Percentiles rank a stretch among this genome's conserved stretches.
Conservation (phyloP, 92 coral and sea anemone genomes). For the Parazoanthus atlanticus region DNA sequence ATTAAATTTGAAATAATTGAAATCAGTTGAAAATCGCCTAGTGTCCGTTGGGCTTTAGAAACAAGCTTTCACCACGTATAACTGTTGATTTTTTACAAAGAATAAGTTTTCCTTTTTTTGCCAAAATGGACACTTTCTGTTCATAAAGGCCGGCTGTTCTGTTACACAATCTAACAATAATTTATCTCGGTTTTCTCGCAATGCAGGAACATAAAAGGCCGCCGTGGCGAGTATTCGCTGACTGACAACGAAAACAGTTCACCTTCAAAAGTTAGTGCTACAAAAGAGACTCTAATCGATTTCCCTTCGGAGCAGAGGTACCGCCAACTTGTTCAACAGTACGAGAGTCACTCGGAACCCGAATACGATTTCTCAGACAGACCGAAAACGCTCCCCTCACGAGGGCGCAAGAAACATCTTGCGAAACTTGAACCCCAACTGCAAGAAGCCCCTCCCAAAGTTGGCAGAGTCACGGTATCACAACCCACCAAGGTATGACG, state of each 20-base stretch:
- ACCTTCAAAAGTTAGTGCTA: slow-evolving; percentile 1
- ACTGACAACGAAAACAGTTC: slow-evolving; percentile 64
- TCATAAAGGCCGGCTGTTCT: too few relatives aligned
- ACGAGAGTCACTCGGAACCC: slow-evolving; percentile 22
- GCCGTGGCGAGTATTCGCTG: slow-evolving; percentile 77
- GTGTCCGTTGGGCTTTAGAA: too few relatives aligned
- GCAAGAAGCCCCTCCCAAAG: slow-evolving; percentile 36
- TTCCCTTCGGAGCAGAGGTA: slow-evolving; percentile 40
- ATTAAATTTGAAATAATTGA: too few relatives aligned
- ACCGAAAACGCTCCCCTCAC: slow-evolving; percentile 27
- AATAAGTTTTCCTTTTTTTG: too few relatives aligned
- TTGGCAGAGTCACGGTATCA: slow-evolving; percentile 31
- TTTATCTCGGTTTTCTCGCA: background rate
- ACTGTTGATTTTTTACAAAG: too few relatives aligned
- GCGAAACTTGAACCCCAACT: background rate
- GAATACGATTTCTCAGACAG: slow-evolving; percentile 23
- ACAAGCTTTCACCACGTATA: too few relatives aligned
- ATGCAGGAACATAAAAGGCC: slow-evolving; percentile 69
- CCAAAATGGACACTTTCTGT: too few relatives aligned
- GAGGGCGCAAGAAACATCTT: slow-evolving; percentile 37
- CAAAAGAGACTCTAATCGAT: slow-evolving; percentile 38
- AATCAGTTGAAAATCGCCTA: too few relatives aligned
- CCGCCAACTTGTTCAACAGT: slow-evolving; percentile 33
- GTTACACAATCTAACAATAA: background rate
- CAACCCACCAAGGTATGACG: slow-evolving; percentile 50